Evolutionary conservation across 2,113 vertebrate genomes (phyloP).

Genomic region (Mormyrus iriodes): DNA sequence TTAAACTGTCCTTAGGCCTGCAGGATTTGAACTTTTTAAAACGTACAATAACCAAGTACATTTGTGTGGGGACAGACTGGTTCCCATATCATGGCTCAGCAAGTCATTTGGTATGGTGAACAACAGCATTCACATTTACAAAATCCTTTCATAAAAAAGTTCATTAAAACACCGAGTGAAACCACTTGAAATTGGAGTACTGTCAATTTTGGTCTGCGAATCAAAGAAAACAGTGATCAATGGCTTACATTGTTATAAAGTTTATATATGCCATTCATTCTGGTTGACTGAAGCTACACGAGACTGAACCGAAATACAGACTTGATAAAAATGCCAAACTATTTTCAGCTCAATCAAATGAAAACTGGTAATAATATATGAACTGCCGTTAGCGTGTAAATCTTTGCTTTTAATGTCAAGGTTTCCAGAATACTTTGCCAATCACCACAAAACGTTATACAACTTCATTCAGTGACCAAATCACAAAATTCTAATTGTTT

Average conservation of each 20-base stretch:
- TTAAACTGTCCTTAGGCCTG: background rate
- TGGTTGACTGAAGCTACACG: background rate
- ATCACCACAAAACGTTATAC: background rate
- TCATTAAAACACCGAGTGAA: background rate
- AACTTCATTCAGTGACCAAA: background rate
- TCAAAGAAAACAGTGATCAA: background rate
- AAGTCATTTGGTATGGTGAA: conserved; percentile 1
- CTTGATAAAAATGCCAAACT: background rate
- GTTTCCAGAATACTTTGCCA: background rate
- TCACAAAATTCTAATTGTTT: background rate
- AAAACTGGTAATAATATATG: conserved; percentile 1
- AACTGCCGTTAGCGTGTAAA: background rate
- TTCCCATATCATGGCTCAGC: background rate
- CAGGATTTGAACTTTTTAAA: background rate
- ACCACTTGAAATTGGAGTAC: background rate
- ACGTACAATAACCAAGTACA: background rate
- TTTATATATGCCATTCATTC: background rate
- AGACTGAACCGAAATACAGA: background rate
- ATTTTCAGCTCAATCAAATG: background rate
- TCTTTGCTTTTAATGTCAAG: background rate
- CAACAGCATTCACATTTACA: background rate
- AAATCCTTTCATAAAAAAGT: background rate
- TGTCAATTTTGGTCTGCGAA: background rate
- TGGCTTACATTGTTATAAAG: background rate
- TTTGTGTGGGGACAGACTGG: background rate